phyloP scores from a whole-genome alignment of 2,888 invertebrate genomes.

The Lasius fuliginosus region DNA sequence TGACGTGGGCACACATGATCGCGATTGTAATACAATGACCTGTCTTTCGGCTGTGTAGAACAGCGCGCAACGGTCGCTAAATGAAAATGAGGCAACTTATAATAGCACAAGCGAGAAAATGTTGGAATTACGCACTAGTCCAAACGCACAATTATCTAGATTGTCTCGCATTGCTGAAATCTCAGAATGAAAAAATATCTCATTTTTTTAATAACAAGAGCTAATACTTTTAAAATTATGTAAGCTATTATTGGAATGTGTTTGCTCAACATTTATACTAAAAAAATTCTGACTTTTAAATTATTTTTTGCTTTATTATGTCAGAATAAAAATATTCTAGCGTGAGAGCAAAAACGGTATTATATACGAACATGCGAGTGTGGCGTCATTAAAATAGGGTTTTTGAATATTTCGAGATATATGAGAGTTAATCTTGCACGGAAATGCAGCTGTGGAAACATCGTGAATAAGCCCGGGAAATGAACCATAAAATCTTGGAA shows the following conservation, averaged over 20 bases:
- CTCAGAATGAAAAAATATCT: not conserved
- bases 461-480: conserved; percentile 7
- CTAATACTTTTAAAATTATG: not conserved
- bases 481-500: conserved; percentile 45
- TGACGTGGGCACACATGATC: conserved; percentile 39
- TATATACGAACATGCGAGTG: not conserved
- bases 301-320: not conserved
- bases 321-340: not conserved
- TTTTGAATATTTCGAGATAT: conserved; percentile 40
- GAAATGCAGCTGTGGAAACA: conserved; percentile 23
- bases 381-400: not conserved
- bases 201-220: not conserved
- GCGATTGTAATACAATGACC: conserved; percentile 45
- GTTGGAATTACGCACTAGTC: not conserved
- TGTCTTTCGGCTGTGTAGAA: conserved; percentile 12
- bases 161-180: conserved; percentile 5
- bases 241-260: not conserved
- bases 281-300: not conserved
- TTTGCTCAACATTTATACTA: not conserved
- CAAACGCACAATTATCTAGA: not conserved
- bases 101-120: conserved; percentile 19
- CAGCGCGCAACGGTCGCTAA: not conserved
- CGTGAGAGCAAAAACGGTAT: not conserved
- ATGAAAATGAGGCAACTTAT: conserved; percentile 28
- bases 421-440: conserved; percentile 31